These are phyloP conservation scores for Beris chalybata DNA, from an alignment of 2,888 invertebrate genomes.

Conservation along the genomic window DNA sequence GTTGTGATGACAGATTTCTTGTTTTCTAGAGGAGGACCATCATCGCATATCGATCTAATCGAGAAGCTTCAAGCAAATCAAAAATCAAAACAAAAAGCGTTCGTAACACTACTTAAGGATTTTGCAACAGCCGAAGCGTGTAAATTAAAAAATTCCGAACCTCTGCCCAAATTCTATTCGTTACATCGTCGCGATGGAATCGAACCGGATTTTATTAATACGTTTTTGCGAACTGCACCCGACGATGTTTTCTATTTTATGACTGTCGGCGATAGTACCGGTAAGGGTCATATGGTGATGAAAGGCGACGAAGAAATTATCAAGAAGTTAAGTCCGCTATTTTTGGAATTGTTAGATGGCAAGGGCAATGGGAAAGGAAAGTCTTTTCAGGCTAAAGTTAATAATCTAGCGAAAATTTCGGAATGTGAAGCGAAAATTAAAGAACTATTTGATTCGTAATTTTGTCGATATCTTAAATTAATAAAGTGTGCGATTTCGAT, in stretches of 20 bases:
- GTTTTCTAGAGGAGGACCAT: constrained; percentile 66
- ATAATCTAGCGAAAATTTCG: constrained; percentile 64
- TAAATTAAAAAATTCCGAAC: constrained; percentile 59
- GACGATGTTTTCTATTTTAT: constrained; percentile 65
- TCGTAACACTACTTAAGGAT: constrained; percentile 68
- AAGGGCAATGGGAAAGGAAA: constrained; percentile 77
- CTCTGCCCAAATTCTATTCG: constrained; percentile 61
- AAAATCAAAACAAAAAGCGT: constrained; percentile 66
- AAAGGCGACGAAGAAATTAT: constrained; percentile 54
- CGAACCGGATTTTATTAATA: constrained; percentile 75
- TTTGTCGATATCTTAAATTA: not conserved
- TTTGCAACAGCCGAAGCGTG: constrained; percentile 70
- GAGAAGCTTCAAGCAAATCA: constrained; percentile 72
- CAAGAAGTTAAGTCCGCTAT: constrained; percentile 55
- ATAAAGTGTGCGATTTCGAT: no score
- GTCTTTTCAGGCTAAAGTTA: constrained; percentile 76
- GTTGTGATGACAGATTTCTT: not conserved
- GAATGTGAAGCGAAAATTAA: constrained; percentile 66
- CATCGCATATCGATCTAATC: constrained; percentile 70
- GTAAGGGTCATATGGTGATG: constrained; percentile 59
- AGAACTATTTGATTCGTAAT: constrained; percentile 58
- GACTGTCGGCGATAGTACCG: constrained; percentile 71
- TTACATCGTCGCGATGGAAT: constrained; percentile 71
- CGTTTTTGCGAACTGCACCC: constrained; percentile 66
- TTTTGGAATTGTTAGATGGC: constrained; percentile 69